phyloP scores from a whole-genome alignment of 1,140 invertebrate genomes.

The Neotoxoptera formosana region DNA sequence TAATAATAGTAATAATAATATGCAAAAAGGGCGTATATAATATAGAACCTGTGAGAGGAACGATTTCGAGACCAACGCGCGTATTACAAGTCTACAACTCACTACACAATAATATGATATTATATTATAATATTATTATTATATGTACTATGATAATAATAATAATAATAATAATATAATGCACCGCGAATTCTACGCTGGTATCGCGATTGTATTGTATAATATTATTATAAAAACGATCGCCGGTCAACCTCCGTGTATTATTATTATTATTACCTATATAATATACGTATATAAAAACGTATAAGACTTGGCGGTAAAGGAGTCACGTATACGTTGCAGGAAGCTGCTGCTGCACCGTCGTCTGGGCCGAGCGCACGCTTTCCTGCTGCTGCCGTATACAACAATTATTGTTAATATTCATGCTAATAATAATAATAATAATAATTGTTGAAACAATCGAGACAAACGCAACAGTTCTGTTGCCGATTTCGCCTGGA shows the following conservation, averaged over 20 bases:
- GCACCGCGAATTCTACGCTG: neutral
- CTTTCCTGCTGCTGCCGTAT: neutral
- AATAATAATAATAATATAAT: neutral
- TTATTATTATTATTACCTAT: neutral
- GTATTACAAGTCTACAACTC: neutral
- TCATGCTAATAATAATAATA: constrained; percentile 12
- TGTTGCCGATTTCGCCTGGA: neutral
- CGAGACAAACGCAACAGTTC: neutral
- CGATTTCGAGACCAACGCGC: neutral
- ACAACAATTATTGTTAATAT: constrained; percentile 8
- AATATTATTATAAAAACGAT: neutral
- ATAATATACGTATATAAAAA: too few relatives aligned
- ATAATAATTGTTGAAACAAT: constrained; percentile 7
- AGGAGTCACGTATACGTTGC: neutral
- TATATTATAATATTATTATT: neutral
- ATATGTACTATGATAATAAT: neutral
- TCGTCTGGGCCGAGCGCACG: neutral
- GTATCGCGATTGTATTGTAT: neutral
- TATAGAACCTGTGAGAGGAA: neutral
- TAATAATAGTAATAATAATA: neutral
- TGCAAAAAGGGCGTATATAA: neutral
- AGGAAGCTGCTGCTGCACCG: neutral
- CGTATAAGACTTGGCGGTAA: neutral
- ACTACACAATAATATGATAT: neutral
- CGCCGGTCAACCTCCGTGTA: neutral